A percentile compares a stretch with the other conserved stretches of the same genome.
Evolutionary conservation across 2,888 invertebrate species (phyloP).

Genomic region (Meliscaeva auricollis): DNA sequence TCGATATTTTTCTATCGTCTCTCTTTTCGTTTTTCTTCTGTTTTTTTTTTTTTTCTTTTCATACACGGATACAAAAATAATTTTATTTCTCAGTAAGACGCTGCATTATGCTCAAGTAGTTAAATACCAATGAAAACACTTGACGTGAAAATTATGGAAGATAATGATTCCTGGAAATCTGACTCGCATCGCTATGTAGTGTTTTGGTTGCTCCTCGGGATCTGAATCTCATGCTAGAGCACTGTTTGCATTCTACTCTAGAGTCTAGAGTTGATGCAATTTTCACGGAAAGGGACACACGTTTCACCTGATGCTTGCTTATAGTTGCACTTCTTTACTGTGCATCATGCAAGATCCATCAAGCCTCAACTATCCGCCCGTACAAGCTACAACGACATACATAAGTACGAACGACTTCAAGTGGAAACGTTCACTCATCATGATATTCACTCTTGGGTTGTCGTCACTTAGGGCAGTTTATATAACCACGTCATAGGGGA

Average conservation of each 20-base stretch:
- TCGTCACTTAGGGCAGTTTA: constrained; percentile 48
- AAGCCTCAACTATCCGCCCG: constrained; percentile 35
- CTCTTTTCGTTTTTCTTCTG: not conserved
- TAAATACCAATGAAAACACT: constrained; percentile 73
- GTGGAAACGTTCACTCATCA: constrained; percentile 72
- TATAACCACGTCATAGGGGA: constrained; percentile 45
- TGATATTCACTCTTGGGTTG: constrained; percentile 55
- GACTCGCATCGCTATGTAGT: constrained; percentile 55
- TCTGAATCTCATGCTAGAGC: constrained; percentile 27
- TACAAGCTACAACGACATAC: constrained; percentile 40
- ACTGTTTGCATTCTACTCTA: constrained; percentile 57
- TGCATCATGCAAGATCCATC: constrained; percentile 54
- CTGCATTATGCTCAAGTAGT: constrained; percentile 45
- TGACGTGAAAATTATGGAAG: constrained; percentile 58
- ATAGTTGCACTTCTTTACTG: not conserved
- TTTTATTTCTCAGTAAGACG: constrained; percentile 50
- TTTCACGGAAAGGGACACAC: constrained; percentile 36
- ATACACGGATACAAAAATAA: constrained; percentile 20
- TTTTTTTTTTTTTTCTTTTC: not conserved
- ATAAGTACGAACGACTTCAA: constrained; percentile 51
- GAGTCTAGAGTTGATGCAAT: constrained; percentile 31
- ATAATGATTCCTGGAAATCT: constrained; percentile 70
- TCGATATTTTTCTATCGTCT: constrained; percentile 5
- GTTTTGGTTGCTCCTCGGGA: constrained; percentile 50
- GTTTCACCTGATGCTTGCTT: constrained; percentile 53